Evolutionary conservation across 2,113 vertebrate genomes (phyloP), one percentile per base, ranked within the genome.

Genomic region (Prunella fulvescens): DNA sequence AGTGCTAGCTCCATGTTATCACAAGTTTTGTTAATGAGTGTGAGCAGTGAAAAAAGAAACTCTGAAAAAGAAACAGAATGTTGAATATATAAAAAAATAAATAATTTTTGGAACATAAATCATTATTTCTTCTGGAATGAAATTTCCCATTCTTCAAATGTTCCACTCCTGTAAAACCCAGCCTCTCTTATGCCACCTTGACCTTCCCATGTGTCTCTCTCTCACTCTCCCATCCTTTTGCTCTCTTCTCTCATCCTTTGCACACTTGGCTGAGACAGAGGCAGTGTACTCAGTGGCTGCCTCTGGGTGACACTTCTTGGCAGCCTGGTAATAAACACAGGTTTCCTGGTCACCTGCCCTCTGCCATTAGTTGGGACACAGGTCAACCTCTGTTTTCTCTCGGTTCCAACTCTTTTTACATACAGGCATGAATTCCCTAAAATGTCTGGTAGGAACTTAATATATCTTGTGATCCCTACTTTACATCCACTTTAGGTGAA

Each of bases 281-380:
- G 17, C 0, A 5, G 19, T 47, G 28, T 31, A 16, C 33, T 84
- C 1, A 1, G 51, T 28, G 28, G 20, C 12, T 89, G 69, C 19
- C 37, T 53, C 31, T 2, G 2, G 3, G 17, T 37, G 60, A 66
- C 17, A 12, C 3, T 7, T 50, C 31, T 19, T 2, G 0, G 47
- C 37, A 76, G 31, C 26, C 19, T 1, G 0, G 53, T 0, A 3
- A 39, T 13, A 29, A 2, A 1, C 35, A 67, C 31, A 18, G 0
- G 0, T 22, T 60, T 28, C 29, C 40, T 72, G 57, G 26, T 65
- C 29, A 35, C 28, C 57, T 54, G 31, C 8, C 23, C 39, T 66
- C 61, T 64, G 35, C 33, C 26, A 35, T 18, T 37, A 40, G 26
- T 8, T 48, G 26, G 11, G 20, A 7, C 44, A 62, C 20, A 15